These are phyloP conservation scores for Thinocorus orbignyianus DNA, from an alignment of 2,113 vertebrate species.

Conservation along the genomic window DNA sequence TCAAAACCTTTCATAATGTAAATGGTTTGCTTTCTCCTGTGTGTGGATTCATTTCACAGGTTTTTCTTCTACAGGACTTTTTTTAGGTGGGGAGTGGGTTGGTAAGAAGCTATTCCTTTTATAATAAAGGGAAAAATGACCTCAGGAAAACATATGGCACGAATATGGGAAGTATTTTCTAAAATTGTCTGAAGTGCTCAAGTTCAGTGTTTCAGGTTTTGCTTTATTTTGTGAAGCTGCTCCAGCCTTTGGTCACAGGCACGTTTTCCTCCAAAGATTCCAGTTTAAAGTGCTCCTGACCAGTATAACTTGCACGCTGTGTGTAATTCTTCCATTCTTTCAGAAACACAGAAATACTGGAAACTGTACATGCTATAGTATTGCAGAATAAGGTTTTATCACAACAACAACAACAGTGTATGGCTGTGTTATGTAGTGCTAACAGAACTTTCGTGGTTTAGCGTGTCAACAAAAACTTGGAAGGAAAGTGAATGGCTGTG, in stretches of 20 bases:
- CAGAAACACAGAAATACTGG: background rate
- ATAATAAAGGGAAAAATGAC: background rate
- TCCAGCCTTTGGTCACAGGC: background rate
- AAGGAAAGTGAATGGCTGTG: background rate
- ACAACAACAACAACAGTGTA: background rate
- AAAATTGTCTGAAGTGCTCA: background rate
- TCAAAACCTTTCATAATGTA: conserved; percentile 6
- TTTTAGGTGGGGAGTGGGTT: background rate
- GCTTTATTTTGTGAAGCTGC: background rate
- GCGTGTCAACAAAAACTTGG: background rate
- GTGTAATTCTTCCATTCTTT: background rate
- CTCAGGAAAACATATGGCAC: background rate
- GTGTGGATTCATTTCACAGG: background rate
- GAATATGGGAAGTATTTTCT: background rate
- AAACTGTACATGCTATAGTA: background rate
- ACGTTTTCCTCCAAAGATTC: background rate
- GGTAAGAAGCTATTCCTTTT: background rate
- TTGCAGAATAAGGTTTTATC: background rate
- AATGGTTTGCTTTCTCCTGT: background rate
- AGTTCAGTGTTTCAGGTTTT: background rate
- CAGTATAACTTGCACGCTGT: background rate
- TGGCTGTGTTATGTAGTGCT: background rate
- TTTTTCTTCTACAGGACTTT: background rate
- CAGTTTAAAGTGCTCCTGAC: background rate
- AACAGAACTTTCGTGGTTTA: background rate